Evolutionary conservation across 2,888 invertebrate genomes (phyloP), one percentile per base, ranked within the genome.

Genomic region (Acronicta leporina): DNA sequence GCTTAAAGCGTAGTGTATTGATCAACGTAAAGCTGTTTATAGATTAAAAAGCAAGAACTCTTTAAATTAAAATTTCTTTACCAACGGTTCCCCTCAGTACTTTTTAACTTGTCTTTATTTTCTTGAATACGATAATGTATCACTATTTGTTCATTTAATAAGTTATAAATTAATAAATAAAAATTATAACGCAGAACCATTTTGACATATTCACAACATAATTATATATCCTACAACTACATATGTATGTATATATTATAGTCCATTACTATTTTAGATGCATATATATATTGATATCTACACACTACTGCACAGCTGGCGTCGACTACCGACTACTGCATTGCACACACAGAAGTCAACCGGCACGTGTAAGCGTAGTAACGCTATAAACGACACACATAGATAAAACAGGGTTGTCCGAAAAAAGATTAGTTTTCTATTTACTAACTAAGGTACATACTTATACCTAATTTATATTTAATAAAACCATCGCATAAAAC

Each of bases 321-420:
- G 77, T 60, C 63, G 49, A 75, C 63, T 63, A 78, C 75, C 63
- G 49, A 75, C 63, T 63, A 78, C 75, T 77, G 82, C 82, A 79
- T 73, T 77, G 82, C 87, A 86, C 85, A 84, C 86, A 84, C 57
- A 60, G 66, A 55, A 62, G 48, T 27, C 13, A 65, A 46, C 45
- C 79, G 87, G 82, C 87, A 86, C 87, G 87, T 87, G 87, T 87
- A 87, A 87, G 81, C 76, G 64, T 81, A 67, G 70, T 51, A 41
- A 70, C n/a, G n/a, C n/a, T n/a, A n/a, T n/a, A n/a, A n/a, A n/a
- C 72, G 76, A 73, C 85, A 76, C 82, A 80, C 75, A 68, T 63
- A 69, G 48, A 50, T 69, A 75, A 52, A 48, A 70, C 35, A 69
- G 73, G 66, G 72, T 68, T 78, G 80, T 79, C 77, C 81, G 51